Conservation (phyloP, 1,140 invertebrate genomes). For the Vanessa atalanta region DNA sequence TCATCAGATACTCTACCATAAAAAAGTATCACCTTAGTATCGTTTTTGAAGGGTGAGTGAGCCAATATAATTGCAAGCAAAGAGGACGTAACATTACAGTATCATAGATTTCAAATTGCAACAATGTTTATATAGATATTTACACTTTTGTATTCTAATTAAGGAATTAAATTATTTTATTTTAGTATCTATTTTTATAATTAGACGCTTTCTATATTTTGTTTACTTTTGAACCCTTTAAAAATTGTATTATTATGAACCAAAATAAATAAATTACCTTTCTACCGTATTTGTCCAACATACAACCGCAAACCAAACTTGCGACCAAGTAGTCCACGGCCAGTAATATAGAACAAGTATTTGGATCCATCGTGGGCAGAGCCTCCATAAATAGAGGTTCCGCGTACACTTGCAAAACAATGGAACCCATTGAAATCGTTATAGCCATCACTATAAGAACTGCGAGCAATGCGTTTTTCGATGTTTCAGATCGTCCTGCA, state of each 20-base stretch:
- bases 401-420: conserved; percentile 69
- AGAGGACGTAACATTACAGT: too few relatives aligned
- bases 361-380: conserved; percentile 61
- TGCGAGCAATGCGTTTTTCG: conserved; percentile 51
- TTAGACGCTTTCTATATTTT: too few relatives aligned
- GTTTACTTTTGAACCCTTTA: too few relatives aligned
- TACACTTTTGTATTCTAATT: too few relatives aligned
- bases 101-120: too few relatives aligned
- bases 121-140: too few relatives aligned
- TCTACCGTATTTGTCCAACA: conserved; percentile 64
- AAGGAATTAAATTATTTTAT: too few relatives aligned
- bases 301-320: conserved; percentile 47
- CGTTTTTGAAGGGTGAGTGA: too few relatives aligned
- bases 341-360: conserved; percentile 59
- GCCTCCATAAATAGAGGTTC: conserved; percentile 67
- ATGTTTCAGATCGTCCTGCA: conserved; percentile 65
- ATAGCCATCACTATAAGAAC: conserved; percentile 54
- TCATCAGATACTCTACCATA: too few relatives aligned
- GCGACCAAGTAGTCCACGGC: conserved; percentile 59
- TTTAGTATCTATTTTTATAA: too few relatives aligned
- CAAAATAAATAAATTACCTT: conserved; percentile 46
- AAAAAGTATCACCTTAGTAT: too few relatives aligned
- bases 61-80: too few relatives aligned
- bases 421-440: conserved; percentile 62
- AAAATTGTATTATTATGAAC: background rate